Evolutionary conservation across 2,113 vertebrate genomes (phyloP).

Genomic region (Prochilodus magdalenae): DNA sequence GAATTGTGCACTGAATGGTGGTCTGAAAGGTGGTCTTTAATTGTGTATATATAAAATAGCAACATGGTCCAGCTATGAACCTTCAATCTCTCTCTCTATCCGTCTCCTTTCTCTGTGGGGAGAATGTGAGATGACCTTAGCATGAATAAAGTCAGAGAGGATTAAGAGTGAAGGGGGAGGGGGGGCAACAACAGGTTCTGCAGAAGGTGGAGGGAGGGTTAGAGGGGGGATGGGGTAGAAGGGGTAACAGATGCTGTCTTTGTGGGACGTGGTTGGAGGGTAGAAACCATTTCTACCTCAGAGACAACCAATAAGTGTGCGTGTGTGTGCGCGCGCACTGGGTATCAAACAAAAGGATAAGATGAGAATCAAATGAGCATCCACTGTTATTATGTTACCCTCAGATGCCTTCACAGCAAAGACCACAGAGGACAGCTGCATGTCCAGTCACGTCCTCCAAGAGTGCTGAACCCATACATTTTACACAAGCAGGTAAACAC

Average conservation of each 20-base stretch:
- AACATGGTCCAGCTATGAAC: not conserved
- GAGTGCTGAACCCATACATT: no score
- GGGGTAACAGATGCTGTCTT: slow-evolving; percentile 59
- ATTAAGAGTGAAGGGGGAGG: slow-evolving; percentile 45
- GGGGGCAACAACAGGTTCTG: slow-evolving; percentile 48
- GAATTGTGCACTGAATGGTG: no score
- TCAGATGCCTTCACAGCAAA: slow-evolving; percentile 26
- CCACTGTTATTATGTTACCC: slow-evolving; percentile 23
- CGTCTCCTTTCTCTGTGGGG: slow-evolving; percentile 9
- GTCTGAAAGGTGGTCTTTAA: no score
- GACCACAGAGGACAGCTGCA: not conserved
- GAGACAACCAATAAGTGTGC: slow-evolving; percentile 40
- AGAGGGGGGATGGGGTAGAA: slow-evolving; percentile 52
- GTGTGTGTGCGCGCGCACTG: slow-evolving; percentile 22
- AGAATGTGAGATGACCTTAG: slow-evolving; percentile 50
- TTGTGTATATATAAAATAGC: no score
- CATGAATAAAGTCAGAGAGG: slow-evolving; percentile 58
- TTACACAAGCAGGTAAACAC: no score
- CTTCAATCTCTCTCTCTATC: slow-evolving; percentile 31
- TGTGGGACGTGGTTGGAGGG: slow-evolving; percentile 54
- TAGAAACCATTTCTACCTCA: slow-evolving; percentile 48
- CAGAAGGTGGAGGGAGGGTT: not conserved
- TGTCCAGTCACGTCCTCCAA: not conserved
- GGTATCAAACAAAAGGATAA: slow-evolving; percentile 6
- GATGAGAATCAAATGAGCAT: slow-evolving; percentile 28